Percentiles rank a stretch among this genome's conserved stretches.
Evolutionary conservation across 2,888 invertebrate species (phyloP).

Genomic region (Drosophila meridionalis): DNA sequence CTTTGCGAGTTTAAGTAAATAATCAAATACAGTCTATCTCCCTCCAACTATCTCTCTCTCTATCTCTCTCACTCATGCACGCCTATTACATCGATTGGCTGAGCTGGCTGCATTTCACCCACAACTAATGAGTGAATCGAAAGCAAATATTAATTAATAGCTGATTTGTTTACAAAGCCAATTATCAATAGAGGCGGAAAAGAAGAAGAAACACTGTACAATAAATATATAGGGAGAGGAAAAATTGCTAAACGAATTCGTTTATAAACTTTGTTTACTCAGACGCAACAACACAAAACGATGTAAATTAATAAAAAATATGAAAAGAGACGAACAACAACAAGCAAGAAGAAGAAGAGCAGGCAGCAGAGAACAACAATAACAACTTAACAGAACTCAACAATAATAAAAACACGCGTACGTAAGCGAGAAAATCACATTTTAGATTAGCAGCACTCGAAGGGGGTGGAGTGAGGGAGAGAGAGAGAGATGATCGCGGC

Average conservation of each 20-base stretch:
- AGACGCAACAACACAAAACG: slow-evolving; percentile 39
- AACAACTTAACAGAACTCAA: slow-evolving; percentile 29
- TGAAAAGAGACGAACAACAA: slow-evolving; percentile 13
- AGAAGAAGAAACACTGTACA: slow-evolving; percentile 3
- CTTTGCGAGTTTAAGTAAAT: slow-evolving; percentile 1
- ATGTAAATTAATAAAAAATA: slow-evolving; percentile 62
- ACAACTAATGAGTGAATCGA: slow-evolving; percentile 24
- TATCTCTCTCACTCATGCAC: neutral
- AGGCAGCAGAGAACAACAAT: neutral
- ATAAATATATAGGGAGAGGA: neutral
- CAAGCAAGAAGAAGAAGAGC: neutral
- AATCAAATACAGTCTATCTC: neutral
- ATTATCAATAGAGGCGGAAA: slow-evolving; percentile 40
- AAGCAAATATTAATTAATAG: slow-evolving; percentile 59
- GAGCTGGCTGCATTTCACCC: slow-evolving; percentile 8
- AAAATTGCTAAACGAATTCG: slow-evolving; percentile 15
- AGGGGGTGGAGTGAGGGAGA: slow-evolving; percentile 1
- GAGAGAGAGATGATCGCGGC: slow-evolving; percentile 25
- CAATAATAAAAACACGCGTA: slow-evolving; percentile 41
- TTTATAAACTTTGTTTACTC: slow-evolving; percentile 25
- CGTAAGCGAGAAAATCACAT: slow-evolving; percentile 66
- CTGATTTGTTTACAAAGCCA: slow-evolving; percentile 54
- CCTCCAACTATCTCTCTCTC: neutral
- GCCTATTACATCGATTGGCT: slow-evolving; percentile 7
- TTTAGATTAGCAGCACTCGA: slow-evolving; percentile 47